Evolutionary conservation across 2,113 vertebrate genomes (phyloP).

Genomic region (Callaeas wilsoni): DNA sequence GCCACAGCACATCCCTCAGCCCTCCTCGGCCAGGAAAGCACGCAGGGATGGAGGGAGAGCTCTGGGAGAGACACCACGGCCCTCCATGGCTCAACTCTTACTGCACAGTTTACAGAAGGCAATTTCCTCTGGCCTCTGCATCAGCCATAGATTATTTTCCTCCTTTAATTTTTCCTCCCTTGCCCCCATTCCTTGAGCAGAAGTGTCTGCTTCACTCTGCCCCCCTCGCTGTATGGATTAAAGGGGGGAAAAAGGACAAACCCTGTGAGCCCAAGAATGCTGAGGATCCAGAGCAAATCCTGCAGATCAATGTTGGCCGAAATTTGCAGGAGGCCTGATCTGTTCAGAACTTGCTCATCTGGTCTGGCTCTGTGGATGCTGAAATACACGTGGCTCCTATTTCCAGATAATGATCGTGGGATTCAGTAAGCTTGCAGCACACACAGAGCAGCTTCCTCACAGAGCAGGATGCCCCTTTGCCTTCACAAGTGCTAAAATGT

Average conservation of each 20-base stretch:
- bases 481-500: background rate
- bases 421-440: slow-evolving; percentile 48
- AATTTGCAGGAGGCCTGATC: slow-evolving; percentile 80
- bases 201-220: background rate
- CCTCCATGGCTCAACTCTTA: background rate
- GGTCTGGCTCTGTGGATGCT: no score
- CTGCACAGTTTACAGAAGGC: slow-evolving; percentile 26
- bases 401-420: slow-evolving; percentile 79
- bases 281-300: slow-evolving; percentile 78
- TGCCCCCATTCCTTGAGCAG: background rate
- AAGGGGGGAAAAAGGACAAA: background rate
- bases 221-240: background rate
- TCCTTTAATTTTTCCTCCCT: background rate
- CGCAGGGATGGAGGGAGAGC: background rate
- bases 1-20: background rate
- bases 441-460: background rate
- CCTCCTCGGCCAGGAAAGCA: background rate
- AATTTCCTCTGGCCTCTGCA: slow-evolving; percentile 30
- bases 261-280: slow-evolving; percentile 58
- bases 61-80: background rate
- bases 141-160: background rate
- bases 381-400: no score
- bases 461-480: background rate
- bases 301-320: slow-evolving; percentile 81
- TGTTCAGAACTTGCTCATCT: slow-evolving; percentile 45